Percentiles rank a stretch among this genome's conserved stretches.
phyloP scores from a whole-genome alignment of 1,140 invertebrate genomes.

The Drosophila kikkawai region DNA sequence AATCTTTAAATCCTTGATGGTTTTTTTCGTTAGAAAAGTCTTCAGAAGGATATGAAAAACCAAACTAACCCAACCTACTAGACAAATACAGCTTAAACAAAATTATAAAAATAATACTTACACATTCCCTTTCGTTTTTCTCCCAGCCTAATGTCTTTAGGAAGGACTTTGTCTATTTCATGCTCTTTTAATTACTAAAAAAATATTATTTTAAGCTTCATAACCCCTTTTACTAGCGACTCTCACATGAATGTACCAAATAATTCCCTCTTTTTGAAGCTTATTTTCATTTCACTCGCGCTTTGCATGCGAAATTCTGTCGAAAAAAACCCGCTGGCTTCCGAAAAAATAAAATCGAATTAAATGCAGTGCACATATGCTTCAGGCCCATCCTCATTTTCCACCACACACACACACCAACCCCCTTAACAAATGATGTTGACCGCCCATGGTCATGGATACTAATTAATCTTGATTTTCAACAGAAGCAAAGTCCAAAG shows the following conservation, averaged over 20 bases:
- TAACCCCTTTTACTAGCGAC: background rate
- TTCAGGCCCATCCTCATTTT: background rate
- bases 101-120: background rate
- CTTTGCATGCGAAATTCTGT: slow-evolving; percentile 52
- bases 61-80: background rate
- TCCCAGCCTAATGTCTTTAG: background rate
- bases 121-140: background rate
- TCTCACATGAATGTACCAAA: background rate
- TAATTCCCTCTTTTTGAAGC: background rate
- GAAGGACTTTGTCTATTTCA: too few species aligned
- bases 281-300: slow-evolving; percentile 19
- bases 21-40: background rate
- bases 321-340: slow-evolving; percentile 19
- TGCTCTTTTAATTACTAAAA: background rate
- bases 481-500: slow-evolving; percentile 17
- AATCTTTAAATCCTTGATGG: too few species aligned
- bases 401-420: background rate
- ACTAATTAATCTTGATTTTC: slow-evolving; percentile 83
- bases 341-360: slow-evolving; percentile 62
- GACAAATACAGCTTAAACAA: background rate
- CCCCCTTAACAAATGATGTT: slow-evolving; percentile 72
- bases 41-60: background rate
- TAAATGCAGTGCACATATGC: slow-evolving; percentile 60
- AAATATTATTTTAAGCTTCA: background rate
- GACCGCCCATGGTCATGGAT: slow-evolving; percentile 74